Conservation (phyloP, 2,888 invertebrate species). For the Platypus cylindrus region DNA sequence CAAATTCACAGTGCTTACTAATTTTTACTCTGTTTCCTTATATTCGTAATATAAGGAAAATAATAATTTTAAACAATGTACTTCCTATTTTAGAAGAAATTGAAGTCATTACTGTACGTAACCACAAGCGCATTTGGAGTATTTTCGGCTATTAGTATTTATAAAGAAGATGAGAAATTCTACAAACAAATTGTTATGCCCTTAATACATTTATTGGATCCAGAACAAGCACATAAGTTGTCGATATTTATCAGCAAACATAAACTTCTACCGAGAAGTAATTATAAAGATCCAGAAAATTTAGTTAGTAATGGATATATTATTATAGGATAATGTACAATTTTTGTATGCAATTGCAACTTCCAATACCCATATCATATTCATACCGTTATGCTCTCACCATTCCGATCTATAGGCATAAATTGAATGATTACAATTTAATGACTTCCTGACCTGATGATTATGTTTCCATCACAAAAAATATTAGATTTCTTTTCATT, state of each 20-base stretch:
- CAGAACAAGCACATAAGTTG: slow-evolving; percentile 73
- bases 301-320: slow-evolving; percentile 41
- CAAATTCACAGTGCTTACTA: too few species aligned
- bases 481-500: too few species aligned
- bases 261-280: slow-evolving; percentile 53
- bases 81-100: slow-evolving; percentile 44
- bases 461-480: too few species aligned
- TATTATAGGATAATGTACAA: neutral
- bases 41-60: too few species aligned
- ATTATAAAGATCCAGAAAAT: slow-evolving; percentile 45
- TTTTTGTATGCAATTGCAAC: neutral
- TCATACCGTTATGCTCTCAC: too few species aligned
- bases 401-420: too few species aligned
- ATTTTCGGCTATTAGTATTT: slow-evolving; percentile 55
- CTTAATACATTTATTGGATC: slow-evolving; percentile 51
- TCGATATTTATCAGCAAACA: slow-evolving; percentile 67
- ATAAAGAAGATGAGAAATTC: slow-evolving; percentile 66
- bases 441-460: too few species aligned
- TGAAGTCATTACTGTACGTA: slow-evolving; percentile 52
- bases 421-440: too few species aligned
- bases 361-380: too few species aligned
- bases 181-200: slow-evolving; percentile 65
- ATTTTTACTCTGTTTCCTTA: too few species aligned
- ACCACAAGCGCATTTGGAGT: slow-evolving; percentile 51
- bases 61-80: too few species aligned